Evolutionary conservation across 2,888 invertebrate species (phyloP), one percentile per base, ranked within the genome.

Genomic region (Ellobium chinense): DNA sequence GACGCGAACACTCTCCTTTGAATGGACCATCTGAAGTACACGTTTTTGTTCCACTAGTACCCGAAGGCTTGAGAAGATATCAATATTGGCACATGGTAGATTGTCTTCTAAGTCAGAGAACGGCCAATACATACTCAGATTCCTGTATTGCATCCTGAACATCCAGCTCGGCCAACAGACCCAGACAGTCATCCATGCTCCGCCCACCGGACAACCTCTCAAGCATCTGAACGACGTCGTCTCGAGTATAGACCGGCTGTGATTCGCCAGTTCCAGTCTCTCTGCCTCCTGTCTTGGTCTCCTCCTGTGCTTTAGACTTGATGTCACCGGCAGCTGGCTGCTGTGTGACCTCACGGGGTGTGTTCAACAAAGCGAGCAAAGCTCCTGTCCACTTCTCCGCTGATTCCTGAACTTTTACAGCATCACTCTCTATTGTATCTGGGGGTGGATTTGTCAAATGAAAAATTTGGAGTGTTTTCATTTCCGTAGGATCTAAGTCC

Each of bases 41-140:
- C n/a, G n/a, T n/a, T n/a, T n/a, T n/a, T n/a, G n/a, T n/a, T n/a
- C n/a, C n/a, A n/a, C n/a, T n/a, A n/a, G n/a, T n/a, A n/a, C n/a
- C n/a, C n/a, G n/a, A n/a, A n/a, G n/a, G n/a, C n/a, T n/a, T n/a
- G n/a, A n/a, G n/a, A n/a, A n/a, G n/a, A n/a, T n/a, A n/a, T n/a
- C n/a, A n/a, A n/a, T n/a, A n/a, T n/a, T n/a, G n/a, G n/a, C n/a
- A n/a, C n/a, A n/a, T n/a, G n/a, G n/a, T n/a, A n/a, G n/a, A n/a
- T n/a, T n/a, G n/a, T n/a, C n/a, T n/a, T n/a, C n/a, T n/a, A n/a
- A n/a, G n/a, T n/a, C n/a, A n/a, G n/a, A n/a, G n/a, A 70, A n/a
- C n/a, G n/a, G n/a, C n/a, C n/a, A n/a, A n/a, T 34, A 88, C 91
- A 89, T 84, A 92, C 92, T 92, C 92, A 14, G 92, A 92, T 62